These are phyloP conservation scores for Leucophenga montana DNA, from an alignment of 2,888 invertebrate genomes.

Conservation along the genomic window DNA sequence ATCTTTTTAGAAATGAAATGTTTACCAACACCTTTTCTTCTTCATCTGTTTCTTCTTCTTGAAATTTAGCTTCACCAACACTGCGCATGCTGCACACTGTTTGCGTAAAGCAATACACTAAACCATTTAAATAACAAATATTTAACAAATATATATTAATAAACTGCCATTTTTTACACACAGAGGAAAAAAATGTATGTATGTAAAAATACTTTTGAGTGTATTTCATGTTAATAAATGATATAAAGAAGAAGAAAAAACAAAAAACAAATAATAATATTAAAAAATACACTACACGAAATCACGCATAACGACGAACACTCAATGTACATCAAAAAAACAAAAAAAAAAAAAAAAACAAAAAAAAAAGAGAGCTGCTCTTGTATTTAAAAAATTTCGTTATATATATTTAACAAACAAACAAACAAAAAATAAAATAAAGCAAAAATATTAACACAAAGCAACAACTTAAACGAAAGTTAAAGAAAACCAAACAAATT, in stretches of 20 bases:
- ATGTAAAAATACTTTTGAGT: constrained; percentile 62
- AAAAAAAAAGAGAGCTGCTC: constrained; percentile 33
- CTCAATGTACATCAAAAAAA: too few species aligned
- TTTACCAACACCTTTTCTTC: too few species aligned
- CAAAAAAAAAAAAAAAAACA: not conserved
- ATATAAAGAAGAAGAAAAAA: constrained; percentile 24
- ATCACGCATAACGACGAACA: constrained; percentile 35
- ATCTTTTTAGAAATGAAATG: too few species aligned
- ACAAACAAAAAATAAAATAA: not conserved
- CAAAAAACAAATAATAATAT: constrained; percentile 32
- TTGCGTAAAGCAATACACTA: not conserved
- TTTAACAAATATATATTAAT: constrained; percentile 47
- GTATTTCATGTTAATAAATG: constrained; percentile 35
- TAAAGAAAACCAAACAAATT: constrained; percentile 20
- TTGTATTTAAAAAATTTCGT: constrained; percentile 16
- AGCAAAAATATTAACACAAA: too few species aligned
- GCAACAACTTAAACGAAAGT: not conserved
- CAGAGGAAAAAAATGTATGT: constrained; percentile 52
- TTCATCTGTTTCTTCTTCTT: too few species aligned
- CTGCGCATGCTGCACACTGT: constrained; percentile 6
- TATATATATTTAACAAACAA: constrained; percentile 27
- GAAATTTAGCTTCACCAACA: too few species aligned
- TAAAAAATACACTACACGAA: constrained; percentile 43
- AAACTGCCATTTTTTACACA: constrained; percentile 72
- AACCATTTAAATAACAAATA: constrained; percentile 30